Conservation (phyloP, 2,888 invertebrate species). For the Choreutis nemorana region DNA sequence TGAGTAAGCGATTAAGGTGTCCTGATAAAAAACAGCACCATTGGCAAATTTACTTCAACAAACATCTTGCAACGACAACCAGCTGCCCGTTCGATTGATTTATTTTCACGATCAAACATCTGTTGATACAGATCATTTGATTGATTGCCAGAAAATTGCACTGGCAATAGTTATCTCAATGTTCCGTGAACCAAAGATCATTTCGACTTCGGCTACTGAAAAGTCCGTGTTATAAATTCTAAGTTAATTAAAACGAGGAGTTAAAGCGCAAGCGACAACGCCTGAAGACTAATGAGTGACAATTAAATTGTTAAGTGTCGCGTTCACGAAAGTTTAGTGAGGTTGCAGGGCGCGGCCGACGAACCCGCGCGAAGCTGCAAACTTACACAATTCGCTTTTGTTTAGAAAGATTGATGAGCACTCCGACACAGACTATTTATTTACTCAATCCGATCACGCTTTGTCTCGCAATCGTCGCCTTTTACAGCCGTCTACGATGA, state of each 20-base stretch:
- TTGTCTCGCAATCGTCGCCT: slow-evolving; percentile 52
- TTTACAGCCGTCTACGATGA: slow-evolving; percentile 43
- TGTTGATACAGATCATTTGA: slow-evolving; percentile 25
- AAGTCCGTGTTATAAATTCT: slow-evolving; percentile 42
- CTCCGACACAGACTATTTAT: slow-evolving; percentile 52
- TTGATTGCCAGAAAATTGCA: slow-evolving; percentile 34
- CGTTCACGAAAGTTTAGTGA: slow-evolving; percentile 50
- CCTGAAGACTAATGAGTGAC: slow-evolving; percentile 53
- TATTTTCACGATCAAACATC: too few relatives aligned
- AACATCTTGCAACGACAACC: slow-evolving; percentile 33
- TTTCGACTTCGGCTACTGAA: slow-evolving; percentile 43
- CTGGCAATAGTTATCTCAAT: slow-evolving; percentile 16
- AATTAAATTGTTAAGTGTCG: slow-evolving; percentile 59
- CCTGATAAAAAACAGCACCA: too few relatives aligned
- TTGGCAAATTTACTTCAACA: too few relatives aligned
- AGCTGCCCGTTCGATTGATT: slow-evolving; percentile 35
- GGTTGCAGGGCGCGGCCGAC: slow-evolving; percentile 51
- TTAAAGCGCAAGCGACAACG: slow-evolving; percentile 39
- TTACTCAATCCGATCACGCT: slow-evolving; percentile 59
- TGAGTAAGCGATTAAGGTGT: too few relatives aligned
- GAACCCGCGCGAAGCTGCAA: slow-evolving; percentile 36
- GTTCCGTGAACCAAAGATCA: slow-evolving; percentile 18
- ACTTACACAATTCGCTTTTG: slow-evolving; percentile 53
- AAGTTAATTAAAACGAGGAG: slow-evolving; percentile 31
- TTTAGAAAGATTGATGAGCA: slow-evolving; percentile 55